Percentiles rank a stretch among this genome's conserved stretches.
Conservation (phyloP, 2,888 invertebrate genomes). For the Hydrotaea cyrtoneurina region DNA sequence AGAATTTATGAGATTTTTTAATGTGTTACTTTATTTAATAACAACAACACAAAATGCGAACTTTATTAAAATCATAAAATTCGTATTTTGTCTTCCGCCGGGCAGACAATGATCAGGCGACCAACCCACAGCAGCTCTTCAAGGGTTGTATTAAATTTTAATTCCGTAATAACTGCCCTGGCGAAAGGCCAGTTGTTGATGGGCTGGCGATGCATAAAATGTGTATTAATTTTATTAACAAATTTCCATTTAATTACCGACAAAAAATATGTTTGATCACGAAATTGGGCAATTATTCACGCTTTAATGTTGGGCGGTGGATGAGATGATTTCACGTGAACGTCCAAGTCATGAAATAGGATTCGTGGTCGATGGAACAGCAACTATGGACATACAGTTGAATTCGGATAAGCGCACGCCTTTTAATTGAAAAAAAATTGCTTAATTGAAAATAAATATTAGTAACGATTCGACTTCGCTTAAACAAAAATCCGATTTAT, state of each 20-base stretch:
- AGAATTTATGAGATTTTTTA: conserved; percentile 22
- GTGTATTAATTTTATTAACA: not conserved
- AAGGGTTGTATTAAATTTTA: not conserved
- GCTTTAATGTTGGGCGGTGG: not conserved
- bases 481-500: no score
- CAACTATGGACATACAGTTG: no score
- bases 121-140: not conserved
- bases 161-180: not conserved
- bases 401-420: no score
- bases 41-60: not conserved
- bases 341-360: no score
- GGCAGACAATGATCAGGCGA: not conserved
- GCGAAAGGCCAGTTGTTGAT: not conserved
- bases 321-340: no score
- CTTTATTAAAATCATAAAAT: conserved; percentile 23
- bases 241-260: not conserved
- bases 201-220: not conserved
- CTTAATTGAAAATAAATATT: no score
- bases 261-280: not conserved
- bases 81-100: not conserved
- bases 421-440: no score
- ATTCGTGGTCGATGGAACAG: no score
- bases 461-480: no score
- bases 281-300: not conserved
- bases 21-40: conserved; percentile 10